Percentiles rank a stretch among this genome's conserved stretches.
Evolutionary conservation across 2,888 invertebrate species (phyloP).

Genomic region (Conops quadrifasciatus): DNA sequence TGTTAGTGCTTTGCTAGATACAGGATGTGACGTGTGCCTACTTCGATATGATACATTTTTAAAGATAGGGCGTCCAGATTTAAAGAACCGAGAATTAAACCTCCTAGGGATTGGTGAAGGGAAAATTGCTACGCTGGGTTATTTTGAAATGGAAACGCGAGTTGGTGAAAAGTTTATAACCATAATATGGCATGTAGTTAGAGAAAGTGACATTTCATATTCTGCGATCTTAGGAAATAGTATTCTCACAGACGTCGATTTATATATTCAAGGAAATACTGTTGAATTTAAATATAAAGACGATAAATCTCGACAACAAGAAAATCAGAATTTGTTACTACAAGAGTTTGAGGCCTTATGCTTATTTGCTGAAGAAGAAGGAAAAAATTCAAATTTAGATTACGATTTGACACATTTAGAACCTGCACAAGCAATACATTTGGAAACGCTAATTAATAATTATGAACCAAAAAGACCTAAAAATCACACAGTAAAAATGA

Average conservation of each 20-base stretch:
- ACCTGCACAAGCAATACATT: background rate
- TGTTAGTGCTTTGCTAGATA: constrained; percentile 11
- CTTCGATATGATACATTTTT: constrained; percentile 32
- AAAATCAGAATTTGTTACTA: background rate
- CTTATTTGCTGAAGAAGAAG: background rate
- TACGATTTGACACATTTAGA: background rate
- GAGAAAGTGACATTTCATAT: background rate
- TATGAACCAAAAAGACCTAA: background rate
- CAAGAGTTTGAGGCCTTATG: background rate
- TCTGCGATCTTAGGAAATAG: background rate
- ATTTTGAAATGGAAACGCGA: background rate
- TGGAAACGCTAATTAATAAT: background rate
- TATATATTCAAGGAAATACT: background rate
- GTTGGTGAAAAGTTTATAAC: constrained; percentile 17
- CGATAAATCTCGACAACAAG: background rate
- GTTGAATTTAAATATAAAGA: background rate
- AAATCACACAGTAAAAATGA: background rate
- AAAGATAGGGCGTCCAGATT: constrained; percentile 12
- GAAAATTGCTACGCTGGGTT: constrained; percentile 28
- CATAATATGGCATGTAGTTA: constrained; percentile 23
- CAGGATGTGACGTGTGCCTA: constrained; percentile 20
- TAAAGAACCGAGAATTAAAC: constrained; percentile 6
- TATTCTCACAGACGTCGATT: background rate
- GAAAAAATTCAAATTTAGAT: background rate
- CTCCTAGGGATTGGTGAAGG: constrained; percentile 17